A percentile compares a stretch with the other conserved stretches of the same genome.
phyloP scores from a whole-genome alignment of 2,113 vertebrate genomes.

The Peromyscus polionotus region DNA sequence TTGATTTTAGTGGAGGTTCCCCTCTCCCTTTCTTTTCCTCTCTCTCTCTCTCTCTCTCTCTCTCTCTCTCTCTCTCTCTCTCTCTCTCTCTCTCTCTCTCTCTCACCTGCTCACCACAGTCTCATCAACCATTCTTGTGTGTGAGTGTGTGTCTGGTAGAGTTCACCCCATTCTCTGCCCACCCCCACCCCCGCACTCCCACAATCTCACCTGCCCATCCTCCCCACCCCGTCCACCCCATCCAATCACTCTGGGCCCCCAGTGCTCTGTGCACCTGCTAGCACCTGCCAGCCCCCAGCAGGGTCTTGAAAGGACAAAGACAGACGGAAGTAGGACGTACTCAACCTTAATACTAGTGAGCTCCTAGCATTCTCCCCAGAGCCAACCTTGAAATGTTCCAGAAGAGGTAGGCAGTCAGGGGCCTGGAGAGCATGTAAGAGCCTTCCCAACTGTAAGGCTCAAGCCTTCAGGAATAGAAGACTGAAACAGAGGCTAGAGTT shows the following conservation, averaged over 20 bases:
- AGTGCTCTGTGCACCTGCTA: neutral
- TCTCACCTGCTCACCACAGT: neutral
- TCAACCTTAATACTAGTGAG: neutral
- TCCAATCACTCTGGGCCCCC: constrained; percentile 1
- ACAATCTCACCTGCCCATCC: neutral
- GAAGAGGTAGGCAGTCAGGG: neutral
- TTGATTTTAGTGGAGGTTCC: constrained; percentile 59
- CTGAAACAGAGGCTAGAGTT: neutral
- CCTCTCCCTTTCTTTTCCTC: neutral
- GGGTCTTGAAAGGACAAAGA: constrained; percentile 1
- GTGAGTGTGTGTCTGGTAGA: neutral
- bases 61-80: neutral
- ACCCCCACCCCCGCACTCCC: neutral
- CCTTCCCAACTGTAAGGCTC: neutral
- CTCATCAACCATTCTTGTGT: neutral
- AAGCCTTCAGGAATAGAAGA: neutral
- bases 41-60: neutral
- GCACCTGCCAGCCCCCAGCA: constrained; percentile 17
- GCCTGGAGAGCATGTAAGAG: too few relatives aligned
- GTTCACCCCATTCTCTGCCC: neutral
- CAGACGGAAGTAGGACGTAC: neutral
- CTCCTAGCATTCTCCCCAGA: neutral
- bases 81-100: neutral
- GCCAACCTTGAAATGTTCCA: neutral
- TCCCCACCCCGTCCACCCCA: neutral